Conservation (phyloP, 2,888 invertebrate genomes). For the Hoplodrina ambigua region DNA sequence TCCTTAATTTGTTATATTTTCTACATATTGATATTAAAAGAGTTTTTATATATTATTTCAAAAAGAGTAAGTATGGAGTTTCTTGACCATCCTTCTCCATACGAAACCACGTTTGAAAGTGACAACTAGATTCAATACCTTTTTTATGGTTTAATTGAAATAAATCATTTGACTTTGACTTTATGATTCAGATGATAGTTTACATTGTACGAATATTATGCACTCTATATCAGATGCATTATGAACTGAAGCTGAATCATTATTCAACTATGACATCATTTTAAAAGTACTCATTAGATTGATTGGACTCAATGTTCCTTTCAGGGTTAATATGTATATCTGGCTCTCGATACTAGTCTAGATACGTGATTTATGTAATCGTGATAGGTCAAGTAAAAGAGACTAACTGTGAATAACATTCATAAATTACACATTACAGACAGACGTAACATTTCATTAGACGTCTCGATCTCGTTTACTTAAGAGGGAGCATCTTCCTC, state of each 20-base stretch:
- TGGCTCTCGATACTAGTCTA: conserved; percentile 28
- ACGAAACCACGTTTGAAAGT: no score
- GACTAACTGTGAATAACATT: conserved; percentile 25
- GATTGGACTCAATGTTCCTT: conserved; percentile 19
- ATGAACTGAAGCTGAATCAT: not conserved
- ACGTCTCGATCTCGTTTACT: conserved; percentile 6
- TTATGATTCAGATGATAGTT: not conserved
- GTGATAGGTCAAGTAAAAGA: conserved; percentile 41
- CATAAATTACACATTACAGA: conserved; percentile 15
- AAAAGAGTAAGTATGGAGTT: no score
- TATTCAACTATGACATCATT: conserved; percentile 15
- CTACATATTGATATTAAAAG: no score
- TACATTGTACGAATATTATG: not conserved
- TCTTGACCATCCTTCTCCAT: no score
- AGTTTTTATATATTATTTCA: no score
- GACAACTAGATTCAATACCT: no score
- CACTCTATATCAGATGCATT: not conserved
- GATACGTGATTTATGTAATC: conserved; percentile 18
- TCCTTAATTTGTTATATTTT: no score
- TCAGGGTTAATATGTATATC: conserved; percentile 40
- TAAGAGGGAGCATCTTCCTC: not conserved
- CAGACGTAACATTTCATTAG: conserved; percentile 30
- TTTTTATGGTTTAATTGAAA: no score
- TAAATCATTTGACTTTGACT: no score
- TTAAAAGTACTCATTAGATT: conserved; percentile 24